Percentiles rank a stretch among this genome's conserved stretches.
phyloP scores from a whole-genome alignment of 2,888 invertebrate species.

The Lissonota sp. region DNA sequence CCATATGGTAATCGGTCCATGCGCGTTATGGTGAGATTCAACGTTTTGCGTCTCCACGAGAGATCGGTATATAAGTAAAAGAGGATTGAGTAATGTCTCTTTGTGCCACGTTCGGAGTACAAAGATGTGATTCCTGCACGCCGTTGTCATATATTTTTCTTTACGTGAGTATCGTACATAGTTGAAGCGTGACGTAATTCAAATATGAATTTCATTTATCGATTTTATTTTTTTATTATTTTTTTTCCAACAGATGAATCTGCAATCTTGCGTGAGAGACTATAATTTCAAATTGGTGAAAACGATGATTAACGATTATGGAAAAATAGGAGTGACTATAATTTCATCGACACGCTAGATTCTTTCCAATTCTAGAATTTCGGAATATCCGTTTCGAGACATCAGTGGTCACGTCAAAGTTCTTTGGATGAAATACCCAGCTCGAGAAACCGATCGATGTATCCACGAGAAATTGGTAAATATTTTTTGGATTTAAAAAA shows the following conservation, averaged over 20 bases:
- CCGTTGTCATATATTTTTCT: background rate
- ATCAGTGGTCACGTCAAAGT: too few species aligned
- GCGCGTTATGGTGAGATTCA: slow-evolving; percentile 8
- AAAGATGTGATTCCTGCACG: background rate
- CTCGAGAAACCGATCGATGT: too few species aligned
- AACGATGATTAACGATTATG: background rate
- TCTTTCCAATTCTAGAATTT: too few species aligned
- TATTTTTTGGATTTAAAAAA: too few species aligned
- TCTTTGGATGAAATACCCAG: too few species aligned
- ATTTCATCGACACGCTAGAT: too few species aligned
- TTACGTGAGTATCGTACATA: slow-evolving; percentile 12
- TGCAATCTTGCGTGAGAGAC: too few species aligned
- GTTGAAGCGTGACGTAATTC: background rate
- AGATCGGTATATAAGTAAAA: background rate
- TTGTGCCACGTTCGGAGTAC: slow-evolving; percentile 1
- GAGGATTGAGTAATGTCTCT: background rate
- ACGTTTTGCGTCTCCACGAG: slow-evolving; percentile 6
- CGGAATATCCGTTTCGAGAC: too few species aligned
- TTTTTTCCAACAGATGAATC: background rate
- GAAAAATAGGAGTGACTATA: too few species aligned
- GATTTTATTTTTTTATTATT: background rate
- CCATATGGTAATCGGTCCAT: slow-evolving; percentile 15
- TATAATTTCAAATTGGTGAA: background rate
- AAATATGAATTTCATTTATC: too few species aligned
- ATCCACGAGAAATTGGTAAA: too few species aligned